phyloP scores from a whole-genome alignment of 2,797 vertebrate species.

The Pangasius krempfi region DNA sequence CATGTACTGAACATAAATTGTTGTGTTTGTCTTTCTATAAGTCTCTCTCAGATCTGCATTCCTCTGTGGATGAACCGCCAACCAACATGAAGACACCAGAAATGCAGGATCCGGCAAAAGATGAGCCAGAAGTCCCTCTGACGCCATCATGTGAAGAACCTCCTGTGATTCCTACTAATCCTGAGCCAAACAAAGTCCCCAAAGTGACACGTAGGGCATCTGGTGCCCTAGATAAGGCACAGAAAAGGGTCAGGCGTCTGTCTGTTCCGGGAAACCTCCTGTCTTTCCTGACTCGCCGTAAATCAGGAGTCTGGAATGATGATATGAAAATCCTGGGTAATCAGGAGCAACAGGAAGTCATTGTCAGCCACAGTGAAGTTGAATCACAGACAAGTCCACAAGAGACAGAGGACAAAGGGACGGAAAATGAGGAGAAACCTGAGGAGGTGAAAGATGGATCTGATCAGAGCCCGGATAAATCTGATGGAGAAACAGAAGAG shows the following conservation, averaged over 20 bases:
- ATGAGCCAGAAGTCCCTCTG: constrained; percentile 22
- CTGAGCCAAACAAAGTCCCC: not conserved
- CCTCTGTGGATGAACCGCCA: constrained; percentile 29
- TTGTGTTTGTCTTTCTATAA: constrained; percentile 32
- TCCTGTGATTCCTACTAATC: constrained; percentile 19
- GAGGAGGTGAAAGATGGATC: constrained; percentile 5
- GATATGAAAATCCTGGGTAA: not conserved
- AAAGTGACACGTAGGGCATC: constrained; percentile 55
- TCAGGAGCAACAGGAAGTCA: constrained; percentile 8
- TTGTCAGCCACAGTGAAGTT: not conserved
- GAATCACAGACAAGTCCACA: not conserved
- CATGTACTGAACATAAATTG: not conserved
- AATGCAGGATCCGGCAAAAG: constrained; percentile 29
- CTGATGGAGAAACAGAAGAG: constrained; percentile 28
- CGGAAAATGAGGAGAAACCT: constrained; percentile 20
- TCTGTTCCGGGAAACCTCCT: constrained; percentile 59
- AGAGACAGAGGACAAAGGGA: constrained; percentile 17
- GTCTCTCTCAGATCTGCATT: constrained; percentile 54
- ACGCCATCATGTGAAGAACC: constrained; percentile 2
- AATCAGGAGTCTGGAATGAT: constrained; percentile 62
- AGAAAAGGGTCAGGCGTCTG: constrained; percentile 57
- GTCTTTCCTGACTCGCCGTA: constrained; percentile 56
- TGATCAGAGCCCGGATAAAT: not conserved
- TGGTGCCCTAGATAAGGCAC: constrained; percentile 46
- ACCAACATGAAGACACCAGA: not conserved